These are phyloP conservation scores for Melanostoma scalare DNA, from an alignment of 2,888 invertebrate genomes.

Conservation along the genomic window DNA sequence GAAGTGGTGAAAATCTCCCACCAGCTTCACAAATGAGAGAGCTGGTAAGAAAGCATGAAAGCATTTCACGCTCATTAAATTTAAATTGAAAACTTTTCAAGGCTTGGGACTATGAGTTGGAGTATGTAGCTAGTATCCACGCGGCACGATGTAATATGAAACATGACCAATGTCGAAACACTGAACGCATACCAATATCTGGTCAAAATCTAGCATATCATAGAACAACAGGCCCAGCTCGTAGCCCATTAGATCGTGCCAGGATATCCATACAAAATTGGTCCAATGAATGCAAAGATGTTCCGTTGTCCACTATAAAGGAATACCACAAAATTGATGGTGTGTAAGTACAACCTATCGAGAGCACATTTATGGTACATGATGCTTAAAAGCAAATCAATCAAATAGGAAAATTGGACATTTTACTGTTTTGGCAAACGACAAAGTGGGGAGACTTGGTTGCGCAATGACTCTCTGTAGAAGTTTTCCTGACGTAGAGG, in stretches of 20 bases:
- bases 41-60: conserved; percentile 21
- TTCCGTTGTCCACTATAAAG: not conserved
- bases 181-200: conserved; percentile 24
- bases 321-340: not conserved
- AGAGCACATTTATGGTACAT: no score
- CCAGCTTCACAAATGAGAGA: conserved; percentile 43
- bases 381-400: no score
- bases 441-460: conserved; percentile 46
- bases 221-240: conserved; percentile 2
- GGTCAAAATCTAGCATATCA: conserved; percentile 54
- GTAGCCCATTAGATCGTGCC: conserved; percentile 6
- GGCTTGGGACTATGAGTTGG: conserved; percentile 64
- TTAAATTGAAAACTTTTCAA: not conserved
- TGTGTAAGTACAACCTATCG: not conserved
- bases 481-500: conserved; percentile 11
- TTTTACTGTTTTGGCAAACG: conserved; percentile 53
- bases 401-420: conserved; percentile 50
- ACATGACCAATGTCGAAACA: conserved; percentile 56
- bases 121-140: conserved; percentile 47
- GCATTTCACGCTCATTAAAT: not conserved
- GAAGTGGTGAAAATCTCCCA: conserved; percentile 7
- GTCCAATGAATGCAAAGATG: conserved; percentile 32
- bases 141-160: conserved; percentile 40
- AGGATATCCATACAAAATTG: conserved; percentile 10
- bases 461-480: conserved; percentile 40